phyloP scores from a whole-genome alignment of 2,888 invertebrate species.

The Caenorhabditis sulstoni region DNA sequence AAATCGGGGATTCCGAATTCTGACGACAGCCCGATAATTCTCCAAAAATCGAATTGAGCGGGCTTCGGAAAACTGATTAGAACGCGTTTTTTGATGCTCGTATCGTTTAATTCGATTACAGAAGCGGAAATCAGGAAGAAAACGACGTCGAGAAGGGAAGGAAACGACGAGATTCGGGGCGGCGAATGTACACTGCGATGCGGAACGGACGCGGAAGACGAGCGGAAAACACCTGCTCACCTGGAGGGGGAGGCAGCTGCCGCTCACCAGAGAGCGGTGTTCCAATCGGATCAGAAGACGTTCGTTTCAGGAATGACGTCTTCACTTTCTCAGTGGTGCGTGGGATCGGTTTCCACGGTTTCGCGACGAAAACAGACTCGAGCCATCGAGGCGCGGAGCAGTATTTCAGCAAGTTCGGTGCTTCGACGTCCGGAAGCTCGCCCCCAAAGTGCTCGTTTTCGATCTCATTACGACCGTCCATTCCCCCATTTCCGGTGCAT shows the following conservation, averaged over 20 bases:
- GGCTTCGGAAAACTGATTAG: slow-evolving; percentile 20
- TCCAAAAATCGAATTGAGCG: slow-evolving; percentile 25
- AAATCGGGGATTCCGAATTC: slow-evolving; percentile 8
- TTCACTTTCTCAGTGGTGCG: too few relatives aligned
- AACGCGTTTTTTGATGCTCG: slow-evolving; percentile 35
- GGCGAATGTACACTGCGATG: slow-evolving; percentile 18
- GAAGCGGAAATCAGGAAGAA: slow-evolving; percentile 9
- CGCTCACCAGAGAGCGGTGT: too few relatives aligned
- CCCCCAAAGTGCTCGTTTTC: slow-evolving; percentile 3
- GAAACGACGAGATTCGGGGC: neutral
- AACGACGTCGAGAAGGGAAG: neutral
- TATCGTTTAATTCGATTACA: slow-evolving; percentile 26
- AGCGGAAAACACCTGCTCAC: slow-evolving; percentile 14
- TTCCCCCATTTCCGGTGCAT: slow-evolving; percentile 23
- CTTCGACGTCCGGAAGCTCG: slow-evolving; percentile 20
- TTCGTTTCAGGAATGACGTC: too few relatives aligned
- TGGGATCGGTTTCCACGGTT: too few relatives aligned
- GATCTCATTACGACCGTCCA: slow-evolving; percentile 22
- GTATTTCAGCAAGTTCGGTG: too few relatives aligned
- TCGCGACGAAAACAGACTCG: too few relatives aligned
- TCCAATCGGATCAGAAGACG: too few relatives aligned
- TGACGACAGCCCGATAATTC: slow-evolving; percentile 21
- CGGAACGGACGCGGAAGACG: slow-evolving; percentile 21
- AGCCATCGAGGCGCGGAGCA: too few relatives aligned
- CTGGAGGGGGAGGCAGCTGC: slow-evolving; percentile 27